Base-by-base conservation (phyloP, 2,888 invertebrate species). In the Hyalella azteca region DNA sequence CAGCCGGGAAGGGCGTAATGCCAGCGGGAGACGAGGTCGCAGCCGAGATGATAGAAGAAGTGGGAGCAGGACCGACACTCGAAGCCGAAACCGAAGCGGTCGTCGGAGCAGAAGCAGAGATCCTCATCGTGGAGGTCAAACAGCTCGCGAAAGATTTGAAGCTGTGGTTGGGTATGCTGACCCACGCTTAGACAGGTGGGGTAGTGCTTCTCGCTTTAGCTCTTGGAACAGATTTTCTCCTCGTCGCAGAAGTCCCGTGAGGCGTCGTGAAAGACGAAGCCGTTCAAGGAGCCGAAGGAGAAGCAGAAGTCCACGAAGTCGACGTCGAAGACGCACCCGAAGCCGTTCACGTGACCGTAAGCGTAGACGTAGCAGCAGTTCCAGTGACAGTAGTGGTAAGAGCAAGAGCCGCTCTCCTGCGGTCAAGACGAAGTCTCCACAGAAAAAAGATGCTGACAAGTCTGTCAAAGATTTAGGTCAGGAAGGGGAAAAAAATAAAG, bases 261-360 rank as follows among this genome's bases (percentile, higher is more conserved):
- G 45, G 29, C 41, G 75, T 15, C 41, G 77, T 32, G 50, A 77
- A 15, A 49, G 48, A 49, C 40, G 76, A 26, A 48, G 59, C 15
- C 48, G 59, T 9, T 77, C 76, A 13, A 76, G 76, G 32, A 77
- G 79, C 19, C 40, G 26, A 59, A 39, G 50, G 5, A 79, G 79
- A 26, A 60, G 45, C 40, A 77, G 76, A 40, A 76, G 79, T 45
- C 41, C 45, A 26, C 36, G n/a, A n/a, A 60, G 40, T 13, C 39
- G 32, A 54, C 76, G 54, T 2, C 22, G 41, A 36, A 49, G 36
- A 26, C 11, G 73, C n/a, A 79, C 59, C 39, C 41, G 54, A n/a
- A 80, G 76, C 41, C 77, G 77, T 15, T 22, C 39, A 39, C 22
- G n/a, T 32, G 22, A 26, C 9, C 77, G 60, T 13, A 54, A 26